These are phyloP conservation scores for Spicauda simplicius DNA, from an alignment of 2,888 invertebrate species.

Conservation along the genomic window DNA sequence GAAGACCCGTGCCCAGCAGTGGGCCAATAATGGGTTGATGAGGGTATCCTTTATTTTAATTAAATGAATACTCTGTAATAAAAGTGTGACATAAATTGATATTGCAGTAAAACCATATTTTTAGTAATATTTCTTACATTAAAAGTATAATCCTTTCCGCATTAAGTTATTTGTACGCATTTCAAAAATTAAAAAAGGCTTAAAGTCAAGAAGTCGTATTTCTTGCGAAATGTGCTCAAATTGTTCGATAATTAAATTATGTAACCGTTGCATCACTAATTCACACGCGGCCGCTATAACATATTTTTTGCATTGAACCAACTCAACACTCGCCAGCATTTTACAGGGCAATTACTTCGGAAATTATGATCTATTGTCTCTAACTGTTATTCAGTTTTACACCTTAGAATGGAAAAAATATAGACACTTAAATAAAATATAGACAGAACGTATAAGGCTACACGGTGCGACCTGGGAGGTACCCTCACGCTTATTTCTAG, in stretches of 20 bases:
- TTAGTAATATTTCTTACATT: no score
- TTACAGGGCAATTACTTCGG: slow-evolving; percentile 42
- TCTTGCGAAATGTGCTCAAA: not conserved
- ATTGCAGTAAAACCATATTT: no score
- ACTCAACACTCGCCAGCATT: slow-evolving; percentile 42
- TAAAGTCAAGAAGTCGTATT: not conserved
- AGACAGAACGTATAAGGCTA: no score
- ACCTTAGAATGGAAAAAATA: slow-evolving; percentile 14
- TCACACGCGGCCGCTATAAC: slow-evolving; percentile 20
- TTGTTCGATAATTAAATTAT: slow-evolving; percentile 12
- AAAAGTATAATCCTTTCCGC: no score
- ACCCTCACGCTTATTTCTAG: no score
- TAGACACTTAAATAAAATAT: no score
- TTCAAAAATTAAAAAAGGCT: not conserved
- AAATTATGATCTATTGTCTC: slow-evolving; percentile 45
- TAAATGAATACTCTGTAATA: no score
- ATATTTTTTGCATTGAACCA: slow-evolving; percentile 31
- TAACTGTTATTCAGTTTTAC: slow-evolving; percentile 36
- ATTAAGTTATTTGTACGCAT: not conserved
- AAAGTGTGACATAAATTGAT: no score
- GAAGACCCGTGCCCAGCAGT: no score
- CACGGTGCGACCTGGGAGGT: no score
- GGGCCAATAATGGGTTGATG: no score
- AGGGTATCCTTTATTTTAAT: no score
- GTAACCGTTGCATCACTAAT: slow-evolving; percentile 18